Evolutionary conservation across 2,888 invertebrate genomes (phyloP).

Genomic region (Lithophane socia): DNA sequence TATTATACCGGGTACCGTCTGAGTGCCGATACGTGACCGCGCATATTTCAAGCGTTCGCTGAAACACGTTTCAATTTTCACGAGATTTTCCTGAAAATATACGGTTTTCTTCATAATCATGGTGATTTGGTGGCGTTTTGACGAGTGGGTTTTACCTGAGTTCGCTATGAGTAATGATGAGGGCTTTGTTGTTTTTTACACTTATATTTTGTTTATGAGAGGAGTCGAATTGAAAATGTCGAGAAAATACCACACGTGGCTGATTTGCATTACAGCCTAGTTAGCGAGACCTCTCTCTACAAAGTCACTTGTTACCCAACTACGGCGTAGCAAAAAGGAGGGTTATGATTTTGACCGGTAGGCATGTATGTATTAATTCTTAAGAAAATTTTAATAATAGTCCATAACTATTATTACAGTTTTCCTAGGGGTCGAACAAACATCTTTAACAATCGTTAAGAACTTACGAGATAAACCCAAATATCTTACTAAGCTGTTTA

Average conservation of each 20-base stretch:
- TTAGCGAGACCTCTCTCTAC: not conserved
- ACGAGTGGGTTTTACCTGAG: conserved; percentile 49
- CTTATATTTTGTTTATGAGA: conserved; percentile 1
- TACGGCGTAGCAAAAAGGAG: too few relatives aligned
- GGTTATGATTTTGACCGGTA: too few relatives aligned
- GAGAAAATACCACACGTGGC: not conserved
- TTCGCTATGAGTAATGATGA: conserved; percentile 28
- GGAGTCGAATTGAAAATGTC: conserved; percentile 13
- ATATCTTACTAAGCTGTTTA: not conserved
- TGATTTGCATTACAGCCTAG: not conserved
- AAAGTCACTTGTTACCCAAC: not conserved
- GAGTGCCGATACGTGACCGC: conserved; percentile 75
- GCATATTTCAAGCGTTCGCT: conserved; percentile 67
- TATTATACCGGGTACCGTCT: conserved; percentile 65
- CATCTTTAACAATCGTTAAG: too few relatives aligned
- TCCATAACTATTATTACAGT: too few relatives aligned
- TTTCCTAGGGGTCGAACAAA: too few relatives aligned
- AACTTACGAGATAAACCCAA: not conserved
- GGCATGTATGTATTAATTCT: too few relatives aligned
- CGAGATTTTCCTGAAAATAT: conserved; percentile 64
- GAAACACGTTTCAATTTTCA: conserved; percentile 71
- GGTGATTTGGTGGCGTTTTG: conserved; percentile 53
- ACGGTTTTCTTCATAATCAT: conserved; percentile 59
- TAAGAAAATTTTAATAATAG: too few relatives aligned
- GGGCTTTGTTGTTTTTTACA: conserved; percentile 22